Conservation (phyloP, 1,140 invertebrate species). For the Drosophila biarmipes region DNA sequence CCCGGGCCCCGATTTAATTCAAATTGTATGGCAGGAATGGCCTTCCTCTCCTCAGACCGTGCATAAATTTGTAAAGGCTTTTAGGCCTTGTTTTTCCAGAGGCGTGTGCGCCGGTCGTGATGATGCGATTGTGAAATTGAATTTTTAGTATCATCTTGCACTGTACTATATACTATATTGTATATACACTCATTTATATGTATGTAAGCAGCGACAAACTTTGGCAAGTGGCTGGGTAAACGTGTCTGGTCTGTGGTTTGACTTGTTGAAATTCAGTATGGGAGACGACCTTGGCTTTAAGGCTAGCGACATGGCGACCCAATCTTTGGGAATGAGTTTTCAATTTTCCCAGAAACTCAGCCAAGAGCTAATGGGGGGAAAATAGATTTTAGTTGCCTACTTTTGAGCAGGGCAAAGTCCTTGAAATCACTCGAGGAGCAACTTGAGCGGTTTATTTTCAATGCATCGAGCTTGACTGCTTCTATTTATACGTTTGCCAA, state of each 20-base stretch:
- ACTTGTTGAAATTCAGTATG: constrained; percentile 35
- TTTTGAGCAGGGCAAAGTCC: constrained; percentile 11
- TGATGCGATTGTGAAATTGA: constrained; percentile 52
- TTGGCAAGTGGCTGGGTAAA: constrained; percentile 32
- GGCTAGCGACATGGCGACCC: constrained; percentile 3
- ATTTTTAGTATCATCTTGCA: constrained; percentile 56
- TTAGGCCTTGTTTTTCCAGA: constrained; percentile 16
- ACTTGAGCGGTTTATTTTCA: constrained; percentile 11
- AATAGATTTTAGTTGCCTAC: constrained; percentile 23
- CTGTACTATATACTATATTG: background rate
- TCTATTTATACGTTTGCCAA: constrained; percentile 28
- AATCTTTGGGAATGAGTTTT: constrained; percentile 32
- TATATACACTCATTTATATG: constrained; percentile 8
- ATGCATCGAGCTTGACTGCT: constrained; percentile 24
- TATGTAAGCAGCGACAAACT: constrained; percentile 30
- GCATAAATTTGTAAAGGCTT: constrained; percentile 68
- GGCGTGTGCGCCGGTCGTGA: constrained; percentile 35
- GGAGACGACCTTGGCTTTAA: constrained; percentile 30
- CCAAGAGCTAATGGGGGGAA: constrained; percentile 5
- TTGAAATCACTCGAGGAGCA: constrained; percentile 20
- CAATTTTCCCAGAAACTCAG: constrained; percentile 23
- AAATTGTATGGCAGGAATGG: constrained; percentile 50
- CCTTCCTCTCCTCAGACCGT: constrained; percentile 17
- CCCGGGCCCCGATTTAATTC: constrained; percentile 34
- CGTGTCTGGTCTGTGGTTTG: constrained; percentile 31